Evolutionary conservation across 2,113 vertebrate genomes (phyloP), one percentile per base, ranked within the genome.

Genomic region (Plectropomus leopardus): DNA sequence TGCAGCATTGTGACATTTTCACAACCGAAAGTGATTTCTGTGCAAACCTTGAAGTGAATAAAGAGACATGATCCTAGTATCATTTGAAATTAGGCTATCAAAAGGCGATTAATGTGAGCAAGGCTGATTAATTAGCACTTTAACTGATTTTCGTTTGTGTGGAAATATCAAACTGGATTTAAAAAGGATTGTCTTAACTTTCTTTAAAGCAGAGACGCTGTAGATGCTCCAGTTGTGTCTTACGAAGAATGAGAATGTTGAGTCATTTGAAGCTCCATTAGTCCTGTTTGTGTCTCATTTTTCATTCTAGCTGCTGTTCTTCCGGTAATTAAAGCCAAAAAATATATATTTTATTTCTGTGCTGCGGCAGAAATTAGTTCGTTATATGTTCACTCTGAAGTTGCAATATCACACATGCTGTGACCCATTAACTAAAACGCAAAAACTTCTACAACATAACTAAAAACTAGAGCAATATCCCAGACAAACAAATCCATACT

Each of bases 141-240:
- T 78, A 70, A 78, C 87, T 86, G 50, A 72, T 81, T 76, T 83
- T 24, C 26, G 59, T 72, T 69, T 72, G 40, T 66, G 53, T 58
- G 44, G 58, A 72, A 77, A 88, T 72, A 88, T 73, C 71, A 71
- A 36, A 76, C 40, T 47, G 7, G 74, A 85, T 72, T 75, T 77
- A 59, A 72, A n/a, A 74, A 72, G 63, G 66, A 71, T 61, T 76
- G 54, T 72, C 64, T 84, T 85, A 24, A 70, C 42, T 64, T 72
- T 55, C 47, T 86, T 88, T 83, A 79, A 89, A 90, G 79, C 76
- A 72, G 34, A 72, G 50, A 78, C 77, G 83, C 88, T 28, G 40
- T 47, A 44, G 26, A 19, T 47, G 14, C 8, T 59, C 24, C 68
- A 53, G 34, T 73, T 69, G 66, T 80, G 84, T 84, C 83, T 75